Evolutionary conservation across 1,140 invertebrate species (phyloP).

Genomic region (Piezodorus guildinii): DNA sequence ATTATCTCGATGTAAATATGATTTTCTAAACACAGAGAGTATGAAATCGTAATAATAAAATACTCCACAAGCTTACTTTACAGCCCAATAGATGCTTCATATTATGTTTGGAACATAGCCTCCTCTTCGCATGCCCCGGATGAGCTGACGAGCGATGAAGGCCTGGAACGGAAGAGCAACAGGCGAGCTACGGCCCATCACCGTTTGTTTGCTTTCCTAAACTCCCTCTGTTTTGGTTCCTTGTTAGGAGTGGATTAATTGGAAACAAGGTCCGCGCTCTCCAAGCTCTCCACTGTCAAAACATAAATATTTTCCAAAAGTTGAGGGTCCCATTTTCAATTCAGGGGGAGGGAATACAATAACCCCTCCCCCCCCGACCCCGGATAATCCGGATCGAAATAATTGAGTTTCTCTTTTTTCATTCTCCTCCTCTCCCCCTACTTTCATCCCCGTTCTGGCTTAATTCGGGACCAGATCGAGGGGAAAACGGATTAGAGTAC

Average conservation of each 20-base stretch:
- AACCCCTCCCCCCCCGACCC: neutral
- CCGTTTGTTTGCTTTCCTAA: neutral
- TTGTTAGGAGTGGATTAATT: neutral
- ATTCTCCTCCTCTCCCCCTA: neutral
- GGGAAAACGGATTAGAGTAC: no score
- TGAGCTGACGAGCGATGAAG: no score
- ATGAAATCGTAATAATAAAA: no score
- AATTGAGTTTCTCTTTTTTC: conserved; percentile 1
- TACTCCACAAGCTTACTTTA: no score
- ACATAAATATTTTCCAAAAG: conserved; percentile 2
- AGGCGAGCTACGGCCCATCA: neutral
- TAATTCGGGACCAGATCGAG: neutral
- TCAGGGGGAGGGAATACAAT: neutral
- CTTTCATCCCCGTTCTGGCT: neutral
- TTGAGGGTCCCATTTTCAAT: neutral
- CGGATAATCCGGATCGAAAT: conserved; percentile 3
- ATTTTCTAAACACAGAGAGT: no score
- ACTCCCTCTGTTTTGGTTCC: neutral
- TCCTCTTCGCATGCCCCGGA: no score
- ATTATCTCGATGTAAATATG: no score
- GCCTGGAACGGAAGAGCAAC: no score
- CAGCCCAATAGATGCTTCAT: no score
- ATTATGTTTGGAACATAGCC: no score
- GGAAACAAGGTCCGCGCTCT: neutral
- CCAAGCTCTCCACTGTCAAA: neutral